Evolutionary conservation across 23 tunicate genomes (phyloP).

Genomic region (Halocynthia aurantium): DNA sequence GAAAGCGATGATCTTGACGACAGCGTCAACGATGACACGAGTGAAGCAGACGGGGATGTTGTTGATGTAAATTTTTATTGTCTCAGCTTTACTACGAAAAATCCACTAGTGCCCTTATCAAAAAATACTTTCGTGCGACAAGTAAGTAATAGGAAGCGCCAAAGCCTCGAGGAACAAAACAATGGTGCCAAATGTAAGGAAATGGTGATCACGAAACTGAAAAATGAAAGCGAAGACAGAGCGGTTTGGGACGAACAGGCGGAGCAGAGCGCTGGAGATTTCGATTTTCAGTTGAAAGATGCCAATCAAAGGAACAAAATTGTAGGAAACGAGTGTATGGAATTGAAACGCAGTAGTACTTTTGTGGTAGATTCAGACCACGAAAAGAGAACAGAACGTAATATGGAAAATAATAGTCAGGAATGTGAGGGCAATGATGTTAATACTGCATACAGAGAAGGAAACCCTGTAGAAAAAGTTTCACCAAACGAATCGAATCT

Average conservation of each 20-base stretch:
- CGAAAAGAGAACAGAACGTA: not conserved
- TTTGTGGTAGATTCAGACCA: not conserved
- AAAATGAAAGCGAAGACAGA: not conserved
- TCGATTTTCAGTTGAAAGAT: not conserved
- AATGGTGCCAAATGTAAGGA: not conserved
- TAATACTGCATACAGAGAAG: not conserved
- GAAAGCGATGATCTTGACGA: conserved; percentile 11
- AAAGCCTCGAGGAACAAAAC: conserved; percentile 6
- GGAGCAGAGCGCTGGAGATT: not conserved
- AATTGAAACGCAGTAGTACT: conserved; percentile 4
- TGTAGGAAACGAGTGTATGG: not conserved
- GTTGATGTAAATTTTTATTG: conserved; percentile 73
- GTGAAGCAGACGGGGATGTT: conserved; percentile 24
- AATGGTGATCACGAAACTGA: not conserved
- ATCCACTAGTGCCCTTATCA: conserved; percentile 73
- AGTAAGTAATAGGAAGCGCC: conserved; percentile 16
- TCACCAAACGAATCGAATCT: not conserved
- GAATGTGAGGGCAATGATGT: not conserved
- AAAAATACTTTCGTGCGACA: conserved; percentile 51
- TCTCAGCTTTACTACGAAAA: conserved; percentile 51
- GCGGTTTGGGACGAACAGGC: not conserved
- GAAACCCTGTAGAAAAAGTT: too few species aligned
- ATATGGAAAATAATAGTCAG: not conserved
- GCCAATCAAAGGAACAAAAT: not conserved
- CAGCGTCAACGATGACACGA: not conserved